Evolutionary conservation across 2,797 vertebrate genomes (phyloP).

Genomic region (Hypotaenidia philippensis): DNA sequence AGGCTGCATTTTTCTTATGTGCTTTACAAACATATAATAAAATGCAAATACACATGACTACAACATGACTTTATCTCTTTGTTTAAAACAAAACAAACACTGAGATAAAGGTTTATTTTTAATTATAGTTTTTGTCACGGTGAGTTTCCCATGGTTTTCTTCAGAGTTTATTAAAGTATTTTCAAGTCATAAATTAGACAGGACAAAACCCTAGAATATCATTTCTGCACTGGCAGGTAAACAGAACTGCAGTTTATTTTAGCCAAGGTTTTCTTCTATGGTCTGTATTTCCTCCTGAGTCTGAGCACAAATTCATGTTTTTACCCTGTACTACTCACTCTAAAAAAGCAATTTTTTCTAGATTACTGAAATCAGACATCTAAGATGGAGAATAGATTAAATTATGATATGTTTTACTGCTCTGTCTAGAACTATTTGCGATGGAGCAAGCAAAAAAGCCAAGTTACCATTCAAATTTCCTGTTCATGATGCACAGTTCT

Average conservation of each 20-base stretch:
- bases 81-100: neutral
- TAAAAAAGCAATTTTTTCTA: neutral
- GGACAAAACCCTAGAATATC: neutral
- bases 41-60: neutral
- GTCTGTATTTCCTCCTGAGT: neutral
- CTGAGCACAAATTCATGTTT: neutral
- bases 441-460: neutral
- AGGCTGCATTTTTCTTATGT: neutral
- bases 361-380: neutral
- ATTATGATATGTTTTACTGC: neutral
- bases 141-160: neutral
- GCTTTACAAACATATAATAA: neutral
- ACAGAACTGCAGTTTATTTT: neutral
- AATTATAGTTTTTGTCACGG: neutral
- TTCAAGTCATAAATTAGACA: neutral
- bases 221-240: neutral
- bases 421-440: neutral
- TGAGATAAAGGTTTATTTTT: neutral
- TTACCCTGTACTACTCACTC: neutral
- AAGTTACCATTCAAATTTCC: neutral
- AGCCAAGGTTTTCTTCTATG: neutral
- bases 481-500: neutral
- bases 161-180: neutral
- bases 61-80: neutral
- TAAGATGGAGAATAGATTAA: neutral